Evolutionary conservation across 64 coral and sea anemone species (phyloP).

Genomic region (Stichodactyla mertensii): DNA sequence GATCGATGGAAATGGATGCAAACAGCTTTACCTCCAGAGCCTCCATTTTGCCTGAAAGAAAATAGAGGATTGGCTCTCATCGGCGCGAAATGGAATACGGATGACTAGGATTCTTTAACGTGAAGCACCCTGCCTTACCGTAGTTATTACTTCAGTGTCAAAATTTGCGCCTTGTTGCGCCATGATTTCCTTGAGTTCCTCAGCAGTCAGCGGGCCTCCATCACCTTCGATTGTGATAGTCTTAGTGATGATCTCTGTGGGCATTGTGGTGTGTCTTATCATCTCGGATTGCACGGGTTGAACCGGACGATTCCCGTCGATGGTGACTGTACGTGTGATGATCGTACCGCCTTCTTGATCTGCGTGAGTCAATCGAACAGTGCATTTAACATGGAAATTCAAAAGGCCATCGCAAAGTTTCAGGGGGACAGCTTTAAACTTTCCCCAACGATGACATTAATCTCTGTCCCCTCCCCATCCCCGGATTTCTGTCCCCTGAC

Average conservation of each 20-base stretch:
- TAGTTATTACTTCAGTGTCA: slow-evolving; percentile 73
- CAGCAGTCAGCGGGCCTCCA: slow-evolving; percentile 83
- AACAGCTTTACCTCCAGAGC: no score
- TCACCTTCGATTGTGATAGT: slow-evolving; percentile 98
- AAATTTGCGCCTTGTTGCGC: slow-evolving; percentile 62
- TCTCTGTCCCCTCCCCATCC: no score
- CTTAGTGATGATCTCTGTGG: slow-evolving; percentile 94
- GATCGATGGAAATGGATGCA: no score
- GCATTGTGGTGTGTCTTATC: slow-evolving; percentile 81
- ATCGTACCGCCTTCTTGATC: slow-evolving; percentile 67
- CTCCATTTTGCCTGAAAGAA: no score
- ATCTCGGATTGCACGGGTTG: slow-evolving; percentile 63
- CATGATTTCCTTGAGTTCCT: slow-evolving; percentile 91
- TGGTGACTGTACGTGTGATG: slow-evolving; percentile 82
- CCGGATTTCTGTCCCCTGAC: no score
- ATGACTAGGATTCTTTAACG: no score
- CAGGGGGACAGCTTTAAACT: no score
- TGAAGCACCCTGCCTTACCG: slow-evolving; percentile 21
- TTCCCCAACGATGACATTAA: no score
- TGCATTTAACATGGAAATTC: no score
- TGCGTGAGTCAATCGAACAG: slow-evolving; percentile 1
- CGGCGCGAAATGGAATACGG: no score
- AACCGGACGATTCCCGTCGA: slow-evolving; percentile 46
- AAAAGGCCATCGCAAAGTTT: no score
- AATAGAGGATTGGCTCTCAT: no score